Evolutionary conservation across 2,797 vertebrate species (phyloP).

Genomic region (Sardinella longiceps): DNA sequence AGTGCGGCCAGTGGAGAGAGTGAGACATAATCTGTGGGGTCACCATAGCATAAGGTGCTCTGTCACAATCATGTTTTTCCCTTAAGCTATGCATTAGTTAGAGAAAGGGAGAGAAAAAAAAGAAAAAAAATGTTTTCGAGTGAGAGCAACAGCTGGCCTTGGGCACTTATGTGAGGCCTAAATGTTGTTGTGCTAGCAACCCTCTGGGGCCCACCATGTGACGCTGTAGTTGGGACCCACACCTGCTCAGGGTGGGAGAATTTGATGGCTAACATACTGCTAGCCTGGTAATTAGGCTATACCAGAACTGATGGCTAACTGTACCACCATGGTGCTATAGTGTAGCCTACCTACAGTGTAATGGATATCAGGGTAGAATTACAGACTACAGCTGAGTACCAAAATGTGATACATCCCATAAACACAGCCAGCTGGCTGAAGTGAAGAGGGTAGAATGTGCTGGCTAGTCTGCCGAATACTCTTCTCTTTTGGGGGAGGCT

Average conservation of each 20-base stretch:
- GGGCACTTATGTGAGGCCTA: conserved; percentile 26
- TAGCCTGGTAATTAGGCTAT: too few relatives aligned
- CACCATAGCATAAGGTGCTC: not conserved
- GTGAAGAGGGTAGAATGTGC: not conserved
- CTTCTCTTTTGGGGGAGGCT: not conserved
- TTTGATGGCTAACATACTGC: conserved; percentile 14
- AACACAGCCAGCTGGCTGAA: not conserved
- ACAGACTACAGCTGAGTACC: too few relatives aligned
- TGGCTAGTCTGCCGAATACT: not conserved
- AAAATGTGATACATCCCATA: not conserved
- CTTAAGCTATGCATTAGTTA: not conserved
- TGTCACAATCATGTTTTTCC: not conserved
- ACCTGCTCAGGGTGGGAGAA: conserved; percentile 18
- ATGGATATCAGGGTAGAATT: not conserved
- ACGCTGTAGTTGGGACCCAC: not conserved
- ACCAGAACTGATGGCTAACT: not conserved
- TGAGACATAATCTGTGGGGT: not conserved
- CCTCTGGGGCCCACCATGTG: conserved; percentile 23
- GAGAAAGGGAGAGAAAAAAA: conserved; percentile 10
- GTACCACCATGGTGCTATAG: not conserved
- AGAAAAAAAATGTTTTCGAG: conserved; percentile 4
- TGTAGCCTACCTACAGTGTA: not conserved
- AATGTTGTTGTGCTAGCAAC: conserved; percentile 30
- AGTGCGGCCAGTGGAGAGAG: not conserved
- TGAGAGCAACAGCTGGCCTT: conserved; percentile 35